Base-by-base conservation (phyloP, 2,797 vertebrate species). In the Phoxinus dragarum region DNA sequence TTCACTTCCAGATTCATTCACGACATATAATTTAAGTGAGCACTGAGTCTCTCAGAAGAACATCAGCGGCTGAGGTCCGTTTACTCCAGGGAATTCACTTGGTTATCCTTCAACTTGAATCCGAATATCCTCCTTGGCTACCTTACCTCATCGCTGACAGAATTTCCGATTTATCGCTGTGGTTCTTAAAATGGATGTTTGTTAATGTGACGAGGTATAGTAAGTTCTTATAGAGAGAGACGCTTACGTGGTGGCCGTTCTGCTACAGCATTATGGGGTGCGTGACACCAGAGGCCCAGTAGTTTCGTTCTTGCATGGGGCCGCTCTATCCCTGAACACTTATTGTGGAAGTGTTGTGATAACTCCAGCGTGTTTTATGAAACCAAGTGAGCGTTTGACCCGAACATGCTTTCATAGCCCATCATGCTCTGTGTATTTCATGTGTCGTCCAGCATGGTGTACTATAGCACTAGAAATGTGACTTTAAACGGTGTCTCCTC, bases 381-480 rank as follows among this genome's bases (percentile, higher is more conserved):
- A 78, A 68, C 69, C 73, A 72, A 66, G 75, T 85, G 72, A 31
- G 67, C 64, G 49, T 81, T 87, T 81, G 71, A 75, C 80, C 66
- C 61, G 10, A 40, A 31, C 66, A 72, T 71, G 44, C 12, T 71
- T 42, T 66, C 47, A 68, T 79, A 69, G 80, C 31, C 75, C 84
- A 59, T 73, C 80, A 59, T 68, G 79, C 64, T 71, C 66, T 59
- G 68, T 80, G 84, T 83, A 59, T 86, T 74, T 88, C 84, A 87
- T 27, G 47, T 84, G 86, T 86, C 52, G 74, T 86, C 81, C 86
- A 84, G 84, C 87, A 88, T 90, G 87, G 88, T 88, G 84, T 88
- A 89, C 86, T 85, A 80, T 87, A 90, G 86, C 89, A 88, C 89
- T 90, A 90, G 86, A 88, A 81, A 88, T 86, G 89, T 90, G 79